Percentiles rank a stretch among this genome's conserved stretches.
phyloP scores from a whole-genome alignment of 2,113 vertebrate genomes.

The Corvus cornix region DNA sequence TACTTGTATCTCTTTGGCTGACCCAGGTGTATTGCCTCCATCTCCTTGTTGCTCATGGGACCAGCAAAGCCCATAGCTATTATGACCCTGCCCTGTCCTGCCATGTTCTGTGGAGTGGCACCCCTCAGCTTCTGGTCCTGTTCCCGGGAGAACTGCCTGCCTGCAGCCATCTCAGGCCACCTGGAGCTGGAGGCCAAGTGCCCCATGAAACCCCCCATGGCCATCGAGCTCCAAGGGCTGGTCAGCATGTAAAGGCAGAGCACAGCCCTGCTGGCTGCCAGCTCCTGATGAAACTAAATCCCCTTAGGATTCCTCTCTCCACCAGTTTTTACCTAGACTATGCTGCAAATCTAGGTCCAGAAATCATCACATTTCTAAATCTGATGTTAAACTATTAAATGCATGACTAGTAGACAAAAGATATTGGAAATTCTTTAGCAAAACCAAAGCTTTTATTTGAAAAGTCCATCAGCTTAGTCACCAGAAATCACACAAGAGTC shows the following conservation, averaged over 20 bases:
- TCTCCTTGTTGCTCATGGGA: background rate
- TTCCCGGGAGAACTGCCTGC: background rate
- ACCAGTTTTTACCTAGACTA: background rate
- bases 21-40: background rate
- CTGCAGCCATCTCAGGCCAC: background rate
- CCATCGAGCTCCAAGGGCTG: fast-evolving
- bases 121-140: background rate
- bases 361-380: background rate
- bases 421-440: background rate
- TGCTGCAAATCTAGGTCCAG: background rate
- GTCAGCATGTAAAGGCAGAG: background rate
- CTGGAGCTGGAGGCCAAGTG: background rate
- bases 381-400: background rate
- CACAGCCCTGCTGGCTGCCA: background rate
- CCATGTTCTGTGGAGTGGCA: background rate
- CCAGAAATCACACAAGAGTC: background rate
- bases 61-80: background rate
- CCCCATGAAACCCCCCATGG: fast-evolving
- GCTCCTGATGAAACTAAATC: background rate
- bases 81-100: background rate
- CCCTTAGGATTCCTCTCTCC: background rate
- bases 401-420: background rate
- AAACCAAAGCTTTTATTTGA: background rate
- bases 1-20: background rate
- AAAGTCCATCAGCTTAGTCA: background rate